Percentiles rank a stretch among this genome's conserved stretches.
Evolutionary conservation across 1,140 invertebrate species (phyloP).

Genomic region (Zaprionus inermis): DNA sequence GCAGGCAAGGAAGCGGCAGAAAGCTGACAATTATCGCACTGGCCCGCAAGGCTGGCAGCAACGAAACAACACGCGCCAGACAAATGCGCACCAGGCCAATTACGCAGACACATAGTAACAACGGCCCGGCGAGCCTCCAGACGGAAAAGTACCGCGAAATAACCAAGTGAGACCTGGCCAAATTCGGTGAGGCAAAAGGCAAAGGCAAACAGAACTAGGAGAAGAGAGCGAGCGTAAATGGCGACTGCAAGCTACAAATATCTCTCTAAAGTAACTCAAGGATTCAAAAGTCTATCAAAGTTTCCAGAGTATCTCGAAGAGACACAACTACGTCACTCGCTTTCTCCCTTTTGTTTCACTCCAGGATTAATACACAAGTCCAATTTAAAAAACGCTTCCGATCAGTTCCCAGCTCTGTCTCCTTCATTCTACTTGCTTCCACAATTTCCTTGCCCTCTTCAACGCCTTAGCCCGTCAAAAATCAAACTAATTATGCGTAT

Average conservation of each 20-base stretch:
- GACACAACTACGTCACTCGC: not conserved
- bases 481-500: too few species aligned
- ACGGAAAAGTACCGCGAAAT: constrained; percentile 16
- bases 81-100: constrained; percentile 49
- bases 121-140: constrained; percentile 8
- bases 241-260: not conserved
- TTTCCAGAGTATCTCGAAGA: not conserved
- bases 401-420: too few species aligned
- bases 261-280: too few species aligned
- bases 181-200: not conserved
- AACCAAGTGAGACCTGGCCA: not conserved
- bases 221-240: not conserved
- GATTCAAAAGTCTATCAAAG: too few species aligned
- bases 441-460: too few species aligned
- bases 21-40: constrained; percentile 36
- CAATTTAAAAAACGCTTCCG: too few species aligned
- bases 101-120: constrained; percentile 12
- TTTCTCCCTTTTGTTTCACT: too few species aligned
- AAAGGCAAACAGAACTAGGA: not conserved
- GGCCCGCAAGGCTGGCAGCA: constrained; percentile 1
- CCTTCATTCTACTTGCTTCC: too few species aligned
- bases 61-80: constrained; percentile 43
- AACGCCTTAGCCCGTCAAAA: too few species aligned
- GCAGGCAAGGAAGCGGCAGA: constrained; percentile 18
- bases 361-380: too few species aligned